A percentile compares a stretch with the other conserved stretches of the same genome.
phyloP scores from a whole-genome alignment of 1,140 invertebrate species.

The Zaprionus ghesquierei region DNA sequence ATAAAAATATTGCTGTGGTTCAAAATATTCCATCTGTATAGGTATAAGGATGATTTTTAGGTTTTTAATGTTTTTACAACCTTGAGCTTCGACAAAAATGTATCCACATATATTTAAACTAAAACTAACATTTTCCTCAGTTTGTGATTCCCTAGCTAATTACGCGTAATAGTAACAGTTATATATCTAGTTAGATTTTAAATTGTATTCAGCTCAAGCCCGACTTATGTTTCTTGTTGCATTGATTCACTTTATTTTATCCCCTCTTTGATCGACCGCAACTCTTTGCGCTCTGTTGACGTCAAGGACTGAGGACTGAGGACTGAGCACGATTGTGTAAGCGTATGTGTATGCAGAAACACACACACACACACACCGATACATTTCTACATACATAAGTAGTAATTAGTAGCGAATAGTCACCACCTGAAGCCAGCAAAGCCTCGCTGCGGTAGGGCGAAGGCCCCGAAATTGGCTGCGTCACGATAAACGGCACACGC shows the following conservation, averaged over 20 bases:
- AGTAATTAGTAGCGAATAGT: conserved; percentile 63
- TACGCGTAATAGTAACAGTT: too few species aligned
- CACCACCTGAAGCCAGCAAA: conserved; percentile 16
- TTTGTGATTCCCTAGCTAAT: too few species aligned
- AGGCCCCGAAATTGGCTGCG: conserved; percentile 64
- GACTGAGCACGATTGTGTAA: not conserved
- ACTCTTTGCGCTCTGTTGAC: not conserved
- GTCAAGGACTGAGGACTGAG: conserved; percentile 14
- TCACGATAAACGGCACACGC: conserved; percentile 69
- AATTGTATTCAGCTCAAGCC: too few species aligned
- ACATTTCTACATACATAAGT: conserved; percentile 13
- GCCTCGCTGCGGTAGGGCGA: not conserved
- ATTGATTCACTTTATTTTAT: not conserved
- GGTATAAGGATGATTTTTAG: too few species aligned
- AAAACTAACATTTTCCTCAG: too few species aligned
- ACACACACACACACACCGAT: not conserved
- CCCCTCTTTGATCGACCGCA: conserved; percentile 20
- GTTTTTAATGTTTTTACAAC: too few species aligned
- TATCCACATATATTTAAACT: too few species aligned
- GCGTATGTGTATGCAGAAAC: not conserved
- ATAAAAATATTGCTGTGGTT: too few species aligned
- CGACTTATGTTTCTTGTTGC: not conserved
- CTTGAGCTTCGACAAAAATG: too few species aligned
- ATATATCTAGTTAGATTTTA: too few species aligned
- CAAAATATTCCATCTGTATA: too few species aligned